Percentiles rank a stretch among this genome's conserved stretches.
Conservation (phyloP, 2,888 invertebrate species). For the Girardia tigrina region DNA sequence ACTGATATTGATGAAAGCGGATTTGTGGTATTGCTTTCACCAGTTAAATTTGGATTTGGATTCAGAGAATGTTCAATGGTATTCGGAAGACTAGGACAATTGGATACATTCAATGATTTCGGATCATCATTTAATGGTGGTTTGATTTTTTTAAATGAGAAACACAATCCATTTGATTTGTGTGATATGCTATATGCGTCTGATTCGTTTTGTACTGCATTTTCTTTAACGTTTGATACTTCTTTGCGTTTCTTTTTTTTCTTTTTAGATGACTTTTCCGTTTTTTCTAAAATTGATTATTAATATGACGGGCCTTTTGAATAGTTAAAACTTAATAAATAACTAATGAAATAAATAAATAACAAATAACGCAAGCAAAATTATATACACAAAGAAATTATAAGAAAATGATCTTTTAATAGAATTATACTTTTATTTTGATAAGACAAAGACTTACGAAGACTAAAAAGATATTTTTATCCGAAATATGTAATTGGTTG, state of each 20-base stretch:
- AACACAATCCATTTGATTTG: conserved; percentile 4
- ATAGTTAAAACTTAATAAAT: too few species aligned
- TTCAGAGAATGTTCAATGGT: neutral
- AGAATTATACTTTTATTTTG: too few species aligned
- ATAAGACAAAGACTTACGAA: too few species aligned
- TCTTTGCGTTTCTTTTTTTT: conserved; percentile 14
- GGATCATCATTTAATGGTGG: neutral
- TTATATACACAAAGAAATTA: too few species aligned
- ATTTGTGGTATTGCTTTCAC: neutral
- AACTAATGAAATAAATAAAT: too few species aligned
- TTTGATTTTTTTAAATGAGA: neutral
- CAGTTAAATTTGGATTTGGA: neutral
- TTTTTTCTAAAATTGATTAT: conserved; percentile 7
- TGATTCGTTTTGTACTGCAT: conserved; percentile 4
- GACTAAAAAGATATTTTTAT: too few species aligned
- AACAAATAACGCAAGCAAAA: too few species aligned
- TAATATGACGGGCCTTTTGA: too few species aligned
- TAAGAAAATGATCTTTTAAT: too few species aligned
- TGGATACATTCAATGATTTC: neutral
- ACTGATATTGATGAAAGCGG: neutral
- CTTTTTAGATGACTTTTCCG: conserved; percentile 10
- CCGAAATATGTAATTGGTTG: too few species aligned
- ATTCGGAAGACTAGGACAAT: neutral
- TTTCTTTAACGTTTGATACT: neutral
- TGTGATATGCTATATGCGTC: conserved; percentile 11